Conservation (phyloP, 2,888 invertebrate genomes). For the Leptinotarsa rubiginosa region DNA sequence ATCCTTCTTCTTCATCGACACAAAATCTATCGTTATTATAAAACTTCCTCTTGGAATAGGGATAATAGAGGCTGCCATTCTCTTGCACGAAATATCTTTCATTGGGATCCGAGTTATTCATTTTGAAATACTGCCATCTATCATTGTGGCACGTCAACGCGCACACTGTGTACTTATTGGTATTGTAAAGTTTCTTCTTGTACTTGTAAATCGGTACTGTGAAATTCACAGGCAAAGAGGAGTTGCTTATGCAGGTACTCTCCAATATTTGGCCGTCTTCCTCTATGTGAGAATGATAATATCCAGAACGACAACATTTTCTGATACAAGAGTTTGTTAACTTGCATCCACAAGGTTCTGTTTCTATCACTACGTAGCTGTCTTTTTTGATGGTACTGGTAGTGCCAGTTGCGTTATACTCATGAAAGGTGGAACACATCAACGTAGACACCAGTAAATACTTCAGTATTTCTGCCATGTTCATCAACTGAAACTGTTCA, state of each 20-base stretch:
- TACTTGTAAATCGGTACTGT: slow-evolving; percentile 35
- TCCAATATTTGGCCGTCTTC: slow-evolving; percentile 17
- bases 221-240: slow-evolving; percentile 28
- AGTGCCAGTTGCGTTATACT: neutral
- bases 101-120: slow-evolving; percentile 35
- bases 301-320: slow-evolving; percentile 51
- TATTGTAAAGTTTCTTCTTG: slow-evolving; percentile 13
- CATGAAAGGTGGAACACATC: neutral
- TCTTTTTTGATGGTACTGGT: slow-evolving; percentile 17
- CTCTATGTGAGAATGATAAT: slow-evolving; percentile 36
- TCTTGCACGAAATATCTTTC: slow-evolving; percentile 52
- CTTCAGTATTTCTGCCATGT: neutral
- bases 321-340: slow-evolving; percentile 40
- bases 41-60: slow-evolving; percentile 34
- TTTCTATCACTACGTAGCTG: slow-evolving; percentile 35
- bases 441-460: neutral
- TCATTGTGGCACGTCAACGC: slow-evolving; percentile 35
- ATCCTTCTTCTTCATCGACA: slow-evolving; percentile 47
- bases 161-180: slow-evolving; percentile 34
- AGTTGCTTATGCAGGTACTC: slow-evolving; percentile 24
- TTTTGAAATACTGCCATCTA: slow-evolving; percentile 38
- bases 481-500: slow-evolving; percentile 3
- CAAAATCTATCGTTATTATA: slow-evolving; percentile 48
- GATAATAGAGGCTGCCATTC: slow-evolving; percentile 50
- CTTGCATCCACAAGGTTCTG: slow-evolving; percentile 43